Conservation (phyloP, 2,113 vertebrate genomes). For the Melanerpes aurifrons region DNA sequence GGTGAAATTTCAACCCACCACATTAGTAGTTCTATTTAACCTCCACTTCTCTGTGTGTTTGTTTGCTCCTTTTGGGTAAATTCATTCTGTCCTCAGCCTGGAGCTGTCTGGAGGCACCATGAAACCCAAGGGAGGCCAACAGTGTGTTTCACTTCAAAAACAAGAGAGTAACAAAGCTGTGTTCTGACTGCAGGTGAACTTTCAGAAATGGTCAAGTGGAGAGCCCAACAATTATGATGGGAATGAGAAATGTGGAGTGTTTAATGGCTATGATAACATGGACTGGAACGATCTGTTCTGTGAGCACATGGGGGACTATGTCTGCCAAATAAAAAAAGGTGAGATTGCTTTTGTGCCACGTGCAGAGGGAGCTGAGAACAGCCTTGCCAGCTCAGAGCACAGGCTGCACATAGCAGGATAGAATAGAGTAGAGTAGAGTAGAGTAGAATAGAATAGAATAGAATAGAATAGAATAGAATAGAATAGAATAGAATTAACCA, state of each 20-base stretch:
- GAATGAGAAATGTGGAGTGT: constrained; percentile 84
- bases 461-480: too few species aligned
- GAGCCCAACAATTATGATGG: constrained; percentile 93
- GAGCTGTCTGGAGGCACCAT: too few species aligned
- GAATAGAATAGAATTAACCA: too few species aligned
- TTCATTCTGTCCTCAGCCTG: too few species aligned
- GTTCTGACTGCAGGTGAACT: constrained; percentile 77
- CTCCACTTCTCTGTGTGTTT: too few species aligned
- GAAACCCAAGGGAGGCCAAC: not conserved
- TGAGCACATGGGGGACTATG: constrained; percentile 82
- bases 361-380: not conserved
- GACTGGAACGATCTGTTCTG: constrained; percentile 91
- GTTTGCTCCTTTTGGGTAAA: too few species aligned
- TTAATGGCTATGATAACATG: constrained; percentile 62
- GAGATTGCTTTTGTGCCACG: not conserved
- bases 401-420: not conserved
- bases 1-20: too few species aligned
- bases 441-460: too few species aligned
- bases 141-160: not conserved
- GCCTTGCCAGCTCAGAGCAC: not conserved
- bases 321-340: constrained; percentile 94
- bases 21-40: too few species aligned
- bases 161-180: not conserved
- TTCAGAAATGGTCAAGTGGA: constrained; percentile 84
- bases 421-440: too few species aligned